phyloP scores from a whole-genome alignment of 2,888 invertebrate species.

The Volucella inanis region DNA sequence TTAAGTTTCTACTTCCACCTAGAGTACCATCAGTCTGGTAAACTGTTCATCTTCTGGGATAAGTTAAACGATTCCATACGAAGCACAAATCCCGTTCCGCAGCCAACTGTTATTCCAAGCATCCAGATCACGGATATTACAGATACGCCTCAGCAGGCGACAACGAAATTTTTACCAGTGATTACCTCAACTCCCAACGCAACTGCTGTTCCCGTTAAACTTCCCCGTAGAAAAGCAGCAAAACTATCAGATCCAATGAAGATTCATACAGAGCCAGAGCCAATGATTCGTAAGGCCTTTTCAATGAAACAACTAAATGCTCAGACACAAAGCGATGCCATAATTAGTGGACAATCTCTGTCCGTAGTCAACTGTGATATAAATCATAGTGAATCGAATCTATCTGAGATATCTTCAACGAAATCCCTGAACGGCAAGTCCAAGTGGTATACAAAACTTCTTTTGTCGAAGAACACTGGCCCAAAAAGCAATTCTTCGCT shows the following conservation, averaged over 20 bases:
- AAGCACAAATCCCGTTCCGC: constrained; percentile 72
- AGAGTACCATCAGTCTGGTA: constrained; percentile 84
- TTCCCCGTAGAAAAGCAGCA: constrained; percentile 41
- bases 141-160: neutral
- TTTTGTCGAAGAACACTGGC: constrained; percentile 11
- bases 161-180: neutral
- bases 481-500: constrained; percentile 20
- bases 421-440: constrained; percentile 49
- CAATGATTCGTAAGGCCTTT: constrained; percentile 37
- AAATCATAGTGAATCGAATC: constrained; percentile 43
- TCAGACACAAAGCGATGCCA: neutral
- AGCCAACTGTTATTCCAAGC: constrained; percentile 6
- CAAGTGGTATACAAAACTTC: constrained; percentile 42
- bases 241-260: constrained; percentile 35
- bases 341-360: neutral
- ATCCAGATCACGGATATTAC: constrained; percentile 53
- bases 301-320: constrained; percentile 52
- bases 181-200: neutral
- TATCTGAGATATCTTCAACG: constrained; percentile 44
- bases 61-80: constrained; percentile 85
- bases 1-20: constrained; percentile 87
- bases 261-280: constrained; percentile 31
- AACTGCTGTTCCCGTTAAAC: constrained; percentile 30
- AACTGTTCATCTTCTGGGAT: constrained; percentile 88
- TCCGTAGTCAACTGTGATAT: constrained; percentile 44